These are phyloP conservation scores for Dasypogon diadema DNA, from an alignment of 2,888 invertebrate species.

Conservation along the genomic window DNA sequence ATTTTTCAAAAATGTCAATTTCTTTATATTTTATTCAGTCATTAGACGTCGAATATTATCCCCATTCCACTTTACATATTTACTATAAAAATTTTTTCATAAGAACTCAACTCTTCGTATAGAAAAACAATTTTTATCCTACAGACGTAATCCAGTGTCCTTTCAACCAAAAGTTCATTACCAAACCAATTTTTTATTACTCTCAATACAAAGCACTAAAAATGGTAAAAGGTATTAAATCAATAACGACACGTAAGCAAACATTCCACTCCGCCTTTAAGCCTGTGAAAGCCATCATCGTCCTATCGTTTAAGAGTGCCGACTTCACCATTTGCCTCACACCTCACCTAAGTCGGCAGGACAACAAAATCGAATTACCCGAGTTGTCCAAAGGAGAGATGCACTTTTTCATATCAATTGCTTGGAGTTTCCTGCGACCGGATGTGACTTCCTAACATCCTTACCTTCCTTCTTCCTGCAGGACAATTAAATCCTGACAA, in stretches of 20 bases:
- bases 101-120: too few species aligned
- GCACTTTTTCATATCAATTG: slow-evolving; percentile 42
- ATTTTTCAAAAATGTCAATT: too few species aligned
- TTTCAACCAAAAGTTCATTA: too few species aligned
- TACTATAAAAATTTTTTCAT: too few species aligned
- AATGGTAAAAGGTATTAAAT: slow-evolving; percentile 7
- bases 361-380: slow-evolving; percentile 36
- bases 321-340: background rate
- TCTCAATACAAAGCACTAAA: background rate
- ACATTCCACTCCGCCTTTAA: background rate
- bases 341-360: slow-evolving; percentile 5
- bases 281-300: background rate
- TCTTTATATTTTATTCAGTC: too few species aligned
- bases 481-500: slow-evolving; percentile 49
- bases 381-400: slow-evolving; percentile 23
- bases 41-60: too few species aligned
- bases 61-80: too few species aligned
- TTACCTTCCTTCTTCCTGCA: slow-evolving; percentile 49
- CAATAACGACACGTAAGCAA: slow-evolving; percentile 41
- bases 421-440: slow-evolving; percentile 39
- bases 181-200: too few species aligned
- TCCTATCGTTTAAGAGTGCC: slow-evolving; percentile 2
- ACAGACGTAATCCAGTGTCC: too few species aligned
- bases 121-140: too few species aligned
- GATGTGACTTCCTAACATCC: slow-evolving; percentile 52